A percentile compares a stretch with the other conserved stretches of the same genome.
Conservation (phyloP, 2,113 vertebrate genomes). For the Grallaria varia region DNA sequence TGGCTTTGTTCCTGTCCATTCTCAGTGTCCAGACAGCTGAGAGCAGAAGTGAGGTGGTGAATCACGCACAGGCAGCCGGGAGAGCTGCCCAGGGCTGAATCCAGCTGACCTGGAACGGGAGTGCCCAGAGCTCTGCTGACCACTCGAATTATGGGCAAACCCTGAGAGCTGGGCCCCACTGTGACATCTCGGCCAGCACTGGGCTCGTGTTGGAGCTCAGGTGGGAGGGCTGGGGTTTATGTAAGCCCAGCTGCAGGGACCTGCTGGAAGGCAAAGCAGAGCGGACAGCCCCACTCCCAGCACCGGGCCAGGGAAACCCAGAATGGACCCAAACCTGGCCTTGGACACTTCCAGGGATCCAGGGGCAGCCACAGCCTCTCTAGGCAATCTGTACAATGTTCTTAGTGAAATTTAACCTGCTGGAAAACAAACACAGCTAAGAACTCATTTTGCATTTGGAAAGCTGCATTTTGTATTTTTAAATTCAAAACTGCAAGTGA, state of each 20-base stretch:
- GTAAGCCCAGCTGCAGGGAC: not conserved
- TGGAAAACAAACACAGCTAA: not conserved
- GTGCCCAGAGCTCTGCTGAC: fast-evolving
- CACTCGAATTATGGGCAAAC: not conserved
- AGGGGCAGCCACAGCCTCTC: not conserved
- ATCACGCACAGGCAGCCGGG: not conserved
- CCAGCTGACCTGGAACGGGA: not conserved
- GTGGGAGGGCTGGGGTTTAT: not conserved
- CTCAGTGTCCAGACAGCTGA: fast-evolving
- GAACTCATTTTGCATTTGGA: not conserved
- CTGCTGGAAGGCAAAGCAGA: not conserved
- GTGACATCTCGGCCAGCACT: fast-evolving
- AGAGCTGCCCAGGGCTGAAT: not conserved
- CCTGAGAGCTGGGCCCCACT: not conserved
- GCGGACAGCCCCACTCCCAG: not conserved
- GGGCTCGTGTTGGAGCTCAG: not conserved
- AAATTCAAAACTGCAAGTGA: not conserved
- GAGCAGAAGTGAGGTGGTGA: not conserved
- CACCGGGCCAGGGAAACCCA: fast-evolving
- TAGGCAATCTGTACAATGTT: not conserved
- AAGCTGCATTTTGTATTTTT: not conserved
- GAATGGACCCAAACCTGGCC: not conserved
- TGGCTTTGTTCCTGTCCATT: not conserved
- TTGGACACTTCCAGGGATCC: not conserved
- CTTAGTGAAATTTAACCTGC: not conserved